Conservation (phyloP, 2,888 invertebrate genomes). For the Rhabditoides inermis region DNA sequence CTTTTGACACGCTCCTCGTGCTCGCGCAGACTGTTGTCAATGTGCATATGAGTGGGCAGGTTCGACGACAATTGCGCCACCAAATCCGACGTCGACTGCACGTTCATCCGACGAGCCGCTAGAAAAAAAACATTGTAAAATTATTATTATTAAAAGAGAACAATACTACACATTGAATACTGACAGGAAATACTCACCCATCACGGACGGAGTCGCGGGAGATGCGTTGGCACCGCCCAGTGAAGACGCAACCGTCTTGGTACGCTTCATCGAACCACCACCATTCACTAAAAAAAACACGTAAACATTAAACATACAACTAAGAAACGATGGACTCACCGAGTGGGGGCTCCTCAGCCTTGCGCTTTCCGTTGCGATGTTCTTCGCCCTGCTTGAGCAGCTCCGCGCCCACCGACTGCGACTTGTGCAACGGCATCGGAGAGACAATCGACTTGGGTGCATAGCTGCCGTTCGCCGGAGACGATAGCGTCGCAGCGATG, state of each 20-base stretch:
- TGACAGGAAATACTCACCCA: too few relatives aligned
- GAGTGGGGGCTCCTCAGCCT: conserved; percentile 14
- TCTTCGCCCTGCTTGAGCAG: conserved; percentile 17
- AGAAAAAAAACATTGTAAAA: too few relatives aligned
- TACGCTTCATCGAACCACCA: background rate
- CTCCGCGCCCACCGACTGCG: conserved; percentile 30
- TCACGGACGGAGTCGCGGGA: conserved; percentile 17
- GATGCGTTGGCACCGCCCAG: too few relatives aligned
- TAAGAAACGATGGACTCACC: background rate
- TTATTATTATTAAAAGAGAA: too few relatives aligned
- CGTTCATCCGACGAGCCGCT: too few relatives aligned
- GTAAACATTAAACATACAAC: background rate
- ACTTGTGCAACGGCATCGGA: conserved; percentile 27
- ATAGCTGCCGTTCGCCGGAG: conserved; percentile 34
- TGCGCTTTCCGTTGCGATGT: conserved; percentile 28
- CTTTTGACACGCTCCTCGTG: conserved; percentile 31
- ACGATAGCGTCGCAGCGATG: conserved; percentile 14
- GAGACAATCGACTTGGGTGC: conserved; percentile 22
- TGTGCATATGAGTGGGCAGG: conserved; percentile 33
- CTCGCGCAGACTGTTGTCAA: conserved; percentile 25
- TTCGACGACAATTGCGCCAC: conserved; percentile 41
- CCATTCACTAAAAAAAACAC: background rate
- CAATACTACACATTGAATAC: too few relatives aligned
- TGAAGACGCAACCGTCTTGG: too few relatives aligned
- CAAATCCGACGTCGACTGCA: conserved; percentile 33